Evolutionary conservation across 2,113 vertebrate genomes (phyloP).

Genomic region (Oncorhynchus keta): DNA sequence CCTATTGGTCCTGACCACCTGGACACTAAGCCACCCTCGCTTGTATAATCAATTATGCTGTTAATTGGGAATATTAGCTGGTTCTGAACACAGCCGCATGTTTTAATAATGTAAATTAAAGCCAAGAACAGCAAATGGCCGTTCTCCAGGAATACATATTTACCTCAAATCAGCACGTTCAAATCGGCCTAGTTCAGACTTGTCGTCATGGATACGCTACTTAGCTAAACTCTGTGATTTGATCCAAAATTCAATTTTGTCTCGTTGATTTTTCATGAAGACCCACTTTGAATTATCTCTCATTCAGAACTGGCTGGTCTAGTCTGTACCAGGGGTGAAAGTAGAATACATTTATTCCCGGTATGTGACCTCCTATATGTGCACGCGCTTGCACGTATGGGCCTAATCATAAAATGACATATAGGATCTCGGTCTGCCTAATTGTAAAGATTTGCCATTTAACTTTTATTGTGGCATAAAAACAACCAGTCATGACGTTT

Average conservation of each 20-base stretch:
- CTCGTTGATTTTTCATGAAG: not conserved
- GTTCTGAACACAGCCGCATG: not conserved
- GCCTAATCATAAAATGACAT: too few species aligned
- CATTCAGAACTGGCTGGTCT: not conserved
- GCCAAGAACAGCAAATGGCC: not conserved
- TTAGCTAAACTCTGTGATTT: not conserved
- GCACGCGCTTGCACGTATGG: too few species aligned
- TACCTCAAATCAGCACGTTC: not conserved
- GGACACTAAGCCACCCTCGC: not conserved
- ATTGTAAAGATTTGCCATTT: too few species aligned
- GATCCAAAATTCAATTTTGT: not conserved
- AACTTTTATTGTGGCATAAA: too few species aligned
- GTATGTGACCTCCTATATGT: too few species aligned
- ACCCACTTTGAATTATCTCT: not conserved
- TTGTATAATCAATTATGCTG: not conserved
- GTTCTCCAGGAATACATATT: not conserved
- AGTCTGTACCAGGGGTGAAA: not conserved
- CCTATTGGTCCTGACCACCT: not conserved
- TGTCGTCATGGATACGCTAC: constrained; percentile 25
- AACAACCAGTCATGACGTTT: too few species aligned
- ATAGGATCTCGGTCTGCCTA: too few species aligned
- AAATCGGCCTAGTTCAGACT: not conserved
- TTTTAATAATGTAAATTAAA: constrained; percentile 3
- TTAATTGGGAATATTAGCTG: constrained; percentile 1
- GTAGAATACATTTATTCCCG: not conserved